phyloP scores from a whole-genome alignment of 2,113 vertebrate genomes.

The Crotalus tigris region DNA sequence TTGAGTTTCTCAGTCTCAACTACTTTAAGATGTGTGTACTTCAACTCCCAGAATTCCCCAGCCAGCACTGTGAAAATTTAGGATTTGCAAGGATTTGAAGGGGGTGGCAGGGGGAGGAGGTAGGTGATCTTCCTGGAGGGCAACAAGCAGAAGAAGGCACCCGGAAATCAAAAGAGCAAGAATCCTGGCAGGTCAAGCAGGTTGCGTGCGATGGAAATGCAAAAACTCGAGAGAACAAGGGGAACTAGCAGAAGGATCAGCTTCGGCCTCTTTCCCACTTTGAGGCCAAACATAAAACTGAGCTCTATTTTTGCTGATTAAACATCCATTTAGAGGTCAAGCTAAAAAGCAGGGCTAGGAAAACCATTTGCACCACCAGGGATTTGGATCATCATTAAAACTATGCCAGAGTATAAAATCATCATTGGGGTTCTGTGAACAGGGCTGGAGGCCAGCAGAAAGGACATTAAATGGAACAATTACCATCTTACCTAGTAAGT shows the following conservation, averaged over 20 bases:
- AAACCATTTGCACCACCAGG: not conserved
- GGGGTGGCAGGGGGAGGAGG: not conserved
- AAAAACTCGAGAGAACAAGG: not conserved
- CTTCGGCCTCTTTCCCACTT: not conserved
- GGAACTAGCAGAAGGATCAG: not conserved
- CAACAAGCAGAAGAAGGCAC: not conserved
- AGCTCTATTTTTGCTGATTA: not conserved
- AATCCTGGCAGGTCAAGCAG: not conserved
- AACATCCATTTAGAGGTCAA: not conserved
- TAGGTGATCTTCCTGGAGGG: not conserved
- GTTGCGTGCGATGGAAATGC: not conserved
- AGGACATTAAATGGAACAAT: not conserved
- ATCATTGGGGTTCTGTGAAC: not conserved
- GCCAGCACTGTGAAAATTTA: not conserved
- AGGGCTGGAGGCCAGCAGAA: not conserved
- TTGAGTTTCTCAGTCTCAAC: constrained; percentile 23
- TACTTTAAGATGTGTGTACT: not conserved
- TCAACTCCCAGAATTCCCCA: not conserved
- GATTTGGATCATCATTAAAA: not conserved
- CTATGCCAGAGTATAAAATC: not conserved
- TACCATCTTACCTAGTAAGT: not conserved
- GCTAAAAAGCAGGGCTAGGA: not conserved
- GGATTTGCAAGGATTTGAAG: not conserved
- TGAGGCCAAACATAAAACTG: not conserved
- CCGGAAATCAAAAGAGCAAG: not conserved